phyloP scores from a whole-genome alignment of 2,113 vertebrate species.

The Gymnogyps californianus region DNA sequence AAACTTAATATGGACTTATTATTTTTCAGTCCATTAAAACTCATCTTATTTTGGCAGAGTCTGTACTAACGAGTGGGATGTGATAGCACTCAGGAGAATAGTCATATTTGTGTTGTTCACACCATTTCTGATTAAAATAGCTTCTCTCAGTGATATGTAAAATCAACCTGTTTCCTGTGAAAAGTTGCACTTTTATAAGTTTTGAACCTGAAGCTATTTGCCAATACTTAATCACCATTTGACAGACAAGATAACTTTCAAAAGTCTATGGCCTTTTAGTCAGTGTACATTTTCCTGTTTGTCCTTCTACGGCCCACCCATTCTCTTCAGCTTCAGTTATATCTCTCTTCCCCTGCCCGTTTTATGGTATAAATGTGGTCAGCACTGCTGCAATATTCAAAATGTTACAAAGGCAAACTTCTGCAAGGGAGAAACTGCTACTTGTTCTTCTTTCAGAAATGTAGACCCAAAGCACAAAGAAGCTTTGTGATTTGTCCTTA shows the following conservation, averaged over 20 bases:
- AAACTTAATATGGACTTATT: background rate
- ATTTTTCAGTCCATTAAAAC: conserved; percentile 50
- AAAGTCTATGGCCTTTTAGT: background rate
- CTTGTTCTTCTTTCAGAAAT: background rate
- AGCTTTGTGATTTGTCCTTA: background rate
- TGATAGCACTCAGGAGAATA: conserved; percentile 56
- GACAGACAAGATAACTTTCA: background rate
- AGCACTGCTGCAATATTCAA: background rate
- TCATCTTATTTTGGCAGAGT: conserved; percentile 51
- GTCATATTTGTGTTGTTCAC: conserved; percentile 63
- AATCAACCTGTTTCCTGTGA: conserved; percentile 8
- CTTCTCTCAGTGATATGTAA: conserved; percentile 45
- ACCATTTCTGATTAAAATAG: conserved; percentile 47
- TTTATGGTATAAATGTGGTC: background rate
- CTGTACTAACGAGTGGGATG: conserved; percentile 51
- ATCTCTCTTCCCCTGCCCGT: background rate
- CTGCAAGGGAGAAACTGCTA: background rate
- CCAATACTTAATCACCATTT: background rate
- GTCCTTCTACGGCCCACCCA: background rate
- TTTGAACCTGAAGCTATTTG: conserved; percentile 16
- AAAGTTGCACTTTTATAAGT: background rate
- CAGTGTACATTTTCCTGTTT: background rate
- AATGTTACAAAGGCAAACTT: background rate
- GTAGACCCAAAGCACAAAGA: background rate
- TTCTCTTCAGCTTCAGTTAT: background rate